Base-by-base conservation (phyloP, 2,888 invertebrate genomes). In the Malacosoma neustria region DNA sequence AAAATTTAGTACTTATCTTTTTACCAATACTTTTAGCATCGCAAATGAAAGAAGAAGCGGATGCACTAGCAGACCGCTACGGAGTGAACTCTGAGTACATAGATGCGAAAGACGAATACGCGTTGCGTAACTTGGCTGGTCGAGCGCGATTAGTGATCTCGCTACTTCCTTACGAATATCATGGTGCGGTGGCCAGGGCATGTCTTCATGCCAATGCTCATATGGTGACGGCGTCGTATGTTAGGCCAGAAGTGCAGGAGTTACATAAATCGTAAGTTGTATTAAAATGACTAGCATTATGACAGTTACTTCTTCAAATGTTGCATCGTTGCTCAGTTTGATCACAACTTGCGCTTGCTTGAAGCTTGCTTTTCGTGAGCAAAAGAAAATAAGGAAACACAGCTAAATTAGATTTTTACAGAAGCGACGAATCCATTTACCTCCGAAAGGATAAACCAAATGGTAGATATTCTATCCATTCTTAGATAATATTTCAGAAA, bases 141-240 rank as follows among this genome's bases (percentile, higher is more conserved):
- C 88, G 90, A 12, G 89, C 93, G 0, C 91, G 95, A 50, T 89
- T 94, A 0, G 94, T 93, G 0, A 88, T 96, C 4, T 97, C 99
- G 0, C 87, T 99, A 32, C 80, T 99, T 33, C 99, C 99, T 0
- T 98, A 97, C 62, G 88, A 91, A 11, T 87, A 98, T 22, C 99
- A 99, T 68, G 93, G 95, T 0, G 84, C 91, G 3, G 91, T 94
- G 2, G 99, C 98, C 0, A 89, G 91, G 55, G 90, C 92, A 11
- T 99, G 99, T 66, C 93, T 99, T 36, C 88, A 89, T n/a, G 89
- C 93, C 42, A 90, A 91, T 43, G 93, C 92, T 0, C 96, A 99
- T 69, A 91, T 99, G 91, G 97, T 99, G 11, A 99, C 99, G 0
- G 98, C 98, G 0, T 98, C 97, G 42, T 99, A 99, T 61, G 90